Percentiles rank a stretch among this genome's conserved stretches.
These are phyloP conservation scores for Cartodere bifasciata DNA, from an alignment of 2,888 invertebrate species.

Conservation along the genomic window DNA sequence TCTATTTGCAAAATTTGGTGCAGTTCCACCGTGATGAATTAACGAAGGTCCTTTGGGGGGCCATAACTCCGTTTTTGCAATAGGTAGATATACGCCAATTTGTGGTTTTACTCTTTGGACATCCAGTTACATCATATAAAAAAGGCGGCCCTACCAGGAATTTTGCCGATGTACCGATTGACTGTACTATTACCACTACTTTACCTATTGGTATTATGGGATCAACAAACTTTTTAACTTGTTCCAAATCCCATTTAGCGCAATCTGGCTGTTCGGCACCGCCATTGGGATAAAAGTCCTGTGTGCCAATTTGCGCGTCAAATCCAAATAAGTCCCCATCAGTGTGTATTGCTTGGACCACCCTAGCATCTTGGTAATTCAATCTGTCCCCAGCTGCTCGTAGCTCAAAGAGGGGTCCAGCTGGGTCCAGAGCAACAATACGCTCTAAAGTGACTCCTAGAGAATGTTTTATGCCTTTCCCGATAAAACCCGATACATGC, in stretches of 20 bases:
- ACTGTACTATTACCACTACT: too few species aligned
- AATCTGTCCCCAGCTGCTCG: constrained; percentile 9
- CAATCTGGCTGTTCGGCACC: constrained; percentile 27
- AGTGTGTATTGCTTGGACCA: constrained; percentile 26
- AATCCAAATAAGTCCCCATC: constrained; percentile 25
- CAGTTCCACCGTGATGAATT: too few species aligned
- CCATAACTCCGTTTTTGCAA: too few species aligned
- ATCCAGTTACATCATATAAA: too few species aligned
- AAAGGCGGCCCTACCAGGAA: too few species aligned
- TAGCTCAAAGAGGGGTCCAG: constrained; percentile 15
- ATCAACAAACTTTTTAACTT: constrained; percentile 17
- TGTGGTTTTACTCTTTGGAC: too few species aligned
- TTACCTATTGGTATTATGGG: too few species aligned
- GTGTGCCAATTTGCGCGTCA: constrained; percentile 20
- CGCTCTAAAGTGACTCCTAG: constrained; percentile 19
- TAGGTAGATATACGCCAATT: too few species aligned
- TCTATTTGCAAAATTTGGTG: too few species aligned
- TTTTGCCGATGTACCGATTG: too few species aligned
- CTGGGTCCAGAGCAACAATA: constrained; percentile 25
- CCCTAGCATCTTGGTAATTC: constrained; percentile 20
- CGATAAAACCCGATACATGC: constrained; percentile 22
- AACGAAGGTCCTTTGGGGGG: too few species aligned
- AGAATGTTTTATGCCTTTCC: constrained; percentile 20
- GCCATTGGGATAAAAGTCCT: constrained; percentile 28
- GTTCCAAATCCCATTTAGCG: constrained; percentile 20